phyloP scores from a whole-genome alignment of 2,113 vertebrate species.

The Heliornis fulica region DNA sequence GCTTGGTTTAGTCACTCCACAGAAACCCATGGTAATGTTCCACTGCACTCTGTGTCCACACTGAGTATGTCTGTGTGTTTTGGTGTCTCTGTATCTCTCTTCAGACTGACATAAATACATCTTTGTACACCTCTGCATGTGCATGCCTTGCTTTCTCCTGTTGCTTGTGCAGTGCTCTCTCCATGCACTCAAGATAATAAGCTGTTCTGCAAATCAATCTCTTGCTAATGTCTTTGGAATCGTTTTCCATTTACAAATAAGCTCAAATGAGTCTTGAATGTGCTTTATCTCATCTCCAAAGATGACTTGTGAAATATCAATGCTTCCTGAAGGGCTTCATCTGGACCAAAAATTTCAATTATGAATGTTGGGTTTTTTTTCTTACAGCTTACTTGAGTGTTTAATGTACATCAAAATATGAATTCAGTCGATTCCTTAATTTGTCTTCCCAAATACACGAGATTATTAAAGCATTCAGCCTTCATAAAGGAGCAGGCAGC shows the following conservation, averaged over 20 bases:
- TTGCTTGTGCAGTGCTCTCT: neutral
- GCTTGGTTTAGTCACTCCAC: slow-evolving; percentile 84
- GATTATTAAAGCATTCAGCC: neutral
- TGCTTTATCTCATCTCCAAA: slow-evolving; percentile 6
- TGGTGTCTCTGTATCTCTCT: neutral
- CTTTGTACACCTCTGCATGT: neutral
- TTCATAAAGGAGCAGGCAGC: neutral
- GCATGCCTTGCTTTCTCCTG: neutral
- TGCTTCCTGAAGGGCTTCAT: neutral
- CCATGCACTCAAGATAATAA: neutral
- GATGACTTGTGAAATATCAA: neutral
- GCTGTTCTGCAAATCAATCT: neutral
- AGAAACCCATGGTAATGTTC: slow-evolving; percentile 81
- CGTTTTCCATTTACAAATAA: slow-evolving; percentile 15
- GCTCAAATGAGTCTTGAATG: neutral
- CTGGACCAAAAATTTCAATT: neutral
- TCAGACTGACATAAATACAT: neutral
- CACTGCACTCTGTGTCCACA: slow-evolving; percentile 37
- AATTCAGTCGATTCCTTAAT: neutral
- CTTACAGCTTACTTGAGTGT: neutral
- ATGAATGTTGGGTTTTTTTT: neutral
- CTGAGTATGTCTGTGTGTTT: neutral
- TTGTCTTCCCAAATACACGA: neutral
- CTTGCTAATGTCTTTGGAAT: neutral
- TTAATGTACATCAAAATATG: neutral